A percentile compares a stretch with the other conserved stretches of the same genome.
Conservation (phyloP, 1,140 invertebrate species). For the Drosophila lini region DNA sequence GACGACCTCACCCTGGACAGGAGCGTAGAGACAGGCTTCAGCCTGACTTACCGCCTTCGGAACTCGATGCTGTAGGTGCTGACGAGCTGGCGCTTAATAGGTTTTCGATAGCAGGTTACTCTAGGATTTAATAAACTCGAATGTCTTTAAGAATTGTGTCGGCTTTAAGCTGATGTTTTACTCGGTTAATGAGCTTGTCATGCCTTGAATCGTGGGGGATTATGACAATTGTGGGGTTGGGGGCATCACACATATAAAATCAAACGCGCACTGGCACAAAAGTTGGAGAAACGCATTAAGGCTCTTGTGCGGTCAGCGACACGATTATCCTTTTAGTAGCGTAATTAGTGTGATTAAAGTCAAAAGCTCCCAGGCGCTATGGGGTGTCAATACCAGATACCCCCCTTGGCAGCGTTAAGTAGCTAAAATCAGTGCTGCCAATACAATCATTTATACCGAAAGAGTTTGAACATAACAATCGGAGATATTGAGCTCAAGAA, state of each 20-base stretch:
- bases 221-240: constrained; percentile 22
- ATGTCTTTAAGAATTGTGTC: constrained; percentile 35
- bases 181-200: constrained; percentile 49
- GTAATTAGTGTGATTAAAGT: constrained; percentile 83
- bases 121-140: constrained; percentile 67
- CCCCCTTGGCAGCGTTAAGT: background rate
- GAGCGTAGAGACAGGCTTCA: constrained; percentile 66
- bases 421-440: constrained; percentile 2
- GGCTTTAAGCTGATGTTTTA: constrained; percentile 18
- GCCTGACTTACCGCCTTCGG: constrained; percentile 64
- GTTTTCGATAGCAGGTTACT: constrained; percentile 35
- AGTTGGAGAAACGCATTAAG: constrained; percentile 69
- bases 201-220: constrained; percentile 31
- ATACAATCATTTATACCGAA: background rate
- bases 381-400: constrained; percentile 25
- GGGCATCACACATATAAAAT: background rate
- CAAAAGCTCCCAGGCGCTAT: constrained; percentile 44
- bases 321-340: constrained; percentile 83
- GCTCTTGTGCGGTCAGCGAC: constrained; percentile 68
- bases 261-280: constrained; percentile 16
- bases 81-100: background rate
- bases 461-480: too few species aligned
- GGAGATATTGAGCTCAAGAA: too few species aligned
- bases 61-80: constrained; percentile 45
- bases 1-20: constrained; percentile 62